Base-by-base conservation (phyloP, 2,113 vertebrate species). In the Mystacornis crossleyi region DNA sequence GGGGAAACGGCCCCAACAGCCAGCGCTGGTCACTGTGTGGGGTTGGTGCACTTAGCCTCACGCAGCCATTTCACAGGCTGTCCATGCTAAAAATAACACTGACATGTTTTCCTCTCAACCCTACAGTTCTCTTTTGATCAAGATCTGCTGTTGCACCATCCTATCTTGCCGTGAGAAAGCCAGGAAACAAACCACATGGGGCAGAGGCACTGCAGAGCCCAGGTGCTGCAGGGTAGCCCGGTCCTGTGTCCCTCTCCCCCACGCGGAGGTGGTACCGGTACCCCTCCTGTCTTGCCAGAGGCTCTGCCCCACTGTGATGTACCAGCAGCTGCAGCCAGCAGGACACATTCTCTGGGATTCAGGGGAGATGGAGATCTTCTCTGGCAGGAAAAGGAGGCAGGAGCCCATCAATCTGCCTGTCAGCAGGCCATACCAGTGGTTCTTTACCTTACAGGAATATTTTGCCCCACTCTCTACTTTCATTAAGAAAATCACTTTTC, bases 211-310 rank as follows among this genome's bases (percentile, higher is more conserved):
- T 40, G 70, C 19, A 40, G 60, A 81, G 17, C 26, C 1, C 1
- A 0, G n/a, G 31, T 9, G 25, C 34, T 2, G 0, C 50, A 58
- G 61, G 47, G 43, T 13, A 34, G 36, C 2, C 1, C 1, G 1
- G 40, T 4, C 21, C 28, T 4, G 1, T 29, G n/a, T 18, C 20
- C 29, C 34, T 28, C 13, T 53, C 3, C 5, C 1, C 3, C 0
- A 0, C 2, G 18, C 25, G n/a, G 11, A 57, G 25, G 1, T 9
- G n/a, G 5, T 5, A 9, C 21, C 2, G 0, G 26, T 11, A 34
- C 12, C 23, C 14, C 48, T 82, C 24, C 36, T 10, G 15, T 11
- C 29, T 7, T 14, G 24, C 28, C 75, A 62, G 61, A 26, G 21
- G 24, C 31, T 43, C 31, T 50, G 57, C 15, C 38, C 57, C 34